Evolutionary conservation across 2,888 invertebrate species (phyloP), one percentile per base, ranked within the genome.

Genomic region (Phortica magna): DNA sequence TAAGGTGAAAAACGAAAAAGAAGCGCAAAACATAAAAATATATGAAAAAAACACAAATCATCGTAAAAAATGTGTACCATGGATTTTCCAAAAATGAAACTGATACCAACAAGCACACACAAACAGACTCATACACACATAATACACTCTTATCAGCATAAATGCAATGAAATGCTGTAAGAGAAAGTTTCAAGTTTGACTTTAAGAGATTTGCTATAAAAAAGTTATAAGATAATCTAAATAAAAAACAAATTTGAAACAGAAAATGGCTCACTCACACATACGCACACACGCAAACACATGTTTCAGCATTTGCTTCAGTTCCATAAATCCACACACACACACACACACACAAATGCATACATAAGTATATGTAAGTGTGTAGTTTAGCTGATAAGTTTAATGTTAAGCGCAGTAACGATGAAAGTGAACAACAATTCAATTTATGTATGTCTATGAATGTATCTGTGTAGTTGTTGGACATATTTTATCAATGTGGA

Each of bases 401-500:
- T 12, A 48, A 48, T 48, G 9, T 48, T 48, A 48, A 48, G 48
- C 48, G 48, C 48, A 48, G 48, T 48, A 48, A 14, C 7, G 48
- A 48, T 12, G 48, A 48, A 48, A 48, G 48, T 48, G 14, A 14
- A 48, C 9, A 48, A 48, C 9, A 48, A 5, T 48, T 12, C 9
- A 48, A 48, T 12, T 6, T 14, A 59, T 59, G 17, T 59, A 59
- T 9, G 7, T 17, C n/a, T 59, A 4, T 59, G 10, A 22, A 7
- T 7, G 22, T 61, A 61, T 61, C 19, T 65, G 65, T 41, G 65
- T 65, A 65, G 65, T 65, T 41, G 65, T 5, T 65, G 70, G 48
- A 70, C 53, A 19, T 19, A 70, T 17, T 61, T 48, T n/a, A 53
- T 70, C 22, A 22, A 42, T 70, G 70, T 70, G 70, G 42, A 70